Evolutionary conservation across 2,797 vertebrate genomes (phyloP).

Genomic region (Pipistrellus nathusii): DNA sequence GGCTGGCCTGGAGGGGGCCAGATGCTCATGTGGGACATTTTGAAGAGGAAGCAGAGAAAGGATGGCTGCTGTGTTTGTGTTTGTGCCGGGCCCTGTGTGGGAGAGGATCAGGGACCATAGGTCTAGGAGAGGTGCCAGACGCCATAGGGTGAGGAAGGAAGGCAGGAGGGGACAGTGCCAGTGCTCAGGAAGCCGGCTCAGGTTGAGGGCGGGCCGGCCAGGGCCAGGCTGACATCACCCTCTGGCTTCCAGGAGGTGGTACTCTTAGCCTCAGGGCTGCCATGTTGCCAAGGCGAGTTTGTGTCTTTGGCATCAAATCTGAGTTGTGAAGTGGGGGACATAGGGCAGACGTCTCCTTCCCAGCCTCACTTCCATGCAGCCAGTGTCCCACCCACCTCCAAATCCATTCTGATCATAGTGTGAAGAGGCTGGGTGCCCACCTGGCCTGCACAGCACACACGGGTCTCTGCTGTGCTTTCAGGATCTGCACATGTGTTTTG

Average conservation of each 20-base stretch:
- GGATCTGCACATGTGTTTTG: no score
- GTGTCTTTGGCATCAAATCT: background rate
- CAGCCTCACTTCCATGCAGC: no score
- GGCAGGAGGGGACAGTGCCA: background rate
- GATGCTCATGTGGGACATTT: background rate
- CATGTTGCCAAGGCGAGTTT: background rate
- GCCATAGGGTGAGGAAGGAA: background rate
- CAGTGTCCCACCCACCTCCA: no score
- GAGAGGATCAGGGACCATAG: background rate
- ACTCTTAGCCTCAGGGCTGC: background rate
- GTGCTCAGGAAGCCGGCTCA: background rate
- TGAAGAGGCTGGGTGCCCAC: no score
- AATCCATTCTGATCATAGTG: no score
- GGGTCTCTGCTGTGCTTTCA: background rate
- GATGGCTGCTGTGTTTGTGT: background rate
- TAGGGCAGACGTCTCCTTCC: no score
- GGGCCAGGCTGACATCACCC: accelerated
- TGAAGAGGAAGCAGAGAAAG: background rate
- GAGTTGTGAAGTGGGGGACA: background rate
- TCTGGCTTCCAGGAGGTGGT: background rate
- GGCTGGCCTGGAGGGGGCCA: background rate
- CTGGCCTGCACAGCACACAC: background rate
- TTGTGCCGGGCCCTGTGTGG: background rate
- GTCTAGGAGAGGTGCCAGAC: no score
- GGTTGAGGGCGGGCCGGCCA: background rate